phyloP scores from a whole-genome alignment of 2,888 invertebrate genomes.

The Phaedon cochleariae region DNA sequence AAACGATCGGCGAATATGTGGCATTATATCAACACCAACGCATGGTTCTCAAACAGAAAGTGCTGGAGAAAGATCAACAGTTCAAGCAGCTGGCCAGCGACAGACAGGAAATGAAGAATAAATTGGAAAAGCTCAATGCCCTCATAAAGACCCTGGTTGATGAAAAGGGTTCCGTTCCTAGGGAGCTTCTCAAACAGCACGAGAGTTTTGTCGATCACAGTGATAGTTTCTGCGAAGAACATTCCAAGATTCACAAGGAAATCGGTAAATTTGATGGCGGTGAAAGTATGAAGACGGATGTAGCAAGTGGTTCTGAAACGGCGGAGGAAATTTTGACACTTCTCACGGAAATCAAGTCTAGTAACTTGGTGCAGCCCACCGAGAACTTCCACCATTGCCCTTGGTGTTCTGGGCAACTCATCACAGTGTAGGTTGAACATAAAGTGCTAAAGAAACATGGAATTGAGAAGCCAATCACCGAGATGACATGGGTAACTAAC shows the following conservation, averaged over 20 bases:
- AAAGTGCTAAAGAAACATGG: no score
- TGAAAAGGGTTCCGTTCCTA: conserved; percentile 57
- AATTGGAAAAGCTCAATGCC: conserved; percentile 73
- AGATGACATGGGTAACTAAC: no score
- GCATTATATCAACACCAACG: conserved; percentile 96
- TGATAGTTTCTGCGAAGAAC: conserved; percentile 51
- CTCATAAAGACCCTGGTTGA: conserved; percentile 71
- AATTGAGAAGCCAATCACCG: no score
- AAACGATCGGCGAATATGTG: conserved; percentile 98
- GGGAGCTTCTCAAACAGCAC: conserved; percentile 50
- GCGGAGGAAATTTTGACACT: conserved; percentile 79
- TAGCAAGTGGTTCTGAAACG: conserved; percentile 57
- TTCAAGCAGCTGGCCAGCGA: conserved; percentile 80
- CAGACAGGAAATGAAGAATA: conserved; percentile 63
- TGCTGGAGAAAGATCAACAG: conserved; percentile 86
- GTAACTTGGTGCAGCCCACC: conserved; percentile 71
- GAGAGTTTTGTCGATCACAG: conserved; percentile 44
- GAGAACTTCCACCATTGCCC: conserved; percentile 81
- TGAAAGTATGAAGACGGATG: conserved; percentile 26
- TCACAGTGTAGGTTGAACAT: conserved; percentile 72
- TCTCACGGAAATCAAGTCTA: conserved; percentile 81
- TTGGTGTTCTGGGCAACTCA: conserved; percentile 85
- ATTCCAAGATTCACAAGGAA: conserved; percentile 49
- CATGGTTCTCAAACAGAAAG: conserved; percentile 83
- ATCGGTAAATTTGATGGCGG: conserved; percentile 44